A percentile compares a stretch with the other conserved stretches of the same genome.
These are phyloP conservation scores for Styela plicata DNA, from an alignment of 23 tunicate genomes.

Conservation along the genomic window DNA sequence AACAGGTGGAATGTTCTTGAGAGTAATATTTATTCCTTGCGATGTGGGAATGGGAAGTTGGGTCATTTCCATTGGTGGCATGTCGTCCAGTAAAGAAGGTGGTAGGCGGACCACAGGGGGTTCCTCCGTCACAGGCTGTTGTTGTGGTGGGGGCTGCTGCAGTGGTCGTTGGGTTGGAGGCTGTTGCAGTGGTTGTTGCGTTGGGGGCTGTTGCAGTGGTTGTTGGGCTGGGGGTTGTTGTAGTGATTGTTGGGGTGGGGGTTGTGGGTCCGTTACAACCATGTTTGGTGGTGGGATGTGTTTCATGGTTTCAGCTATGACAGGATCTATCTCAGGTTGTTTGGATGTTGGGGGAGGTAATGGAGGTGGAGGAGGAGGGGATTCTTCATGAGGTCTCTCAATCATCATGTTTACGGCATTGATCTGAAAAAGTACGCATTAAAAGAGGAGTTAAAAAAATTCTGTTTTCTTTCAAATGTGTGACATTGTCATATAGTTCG, in stretches of 20 bases:
- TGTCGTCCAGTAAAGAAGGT: constrained; percentile 15
- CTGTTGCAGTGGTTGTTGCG: too few relatives aligned
- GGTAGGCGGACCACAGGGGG: not conserved
- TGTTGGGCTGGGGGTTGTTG: too few relatives aligned
- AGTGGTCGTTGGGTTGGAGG: too few relatives aligned
- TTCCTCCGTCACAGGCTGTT: not conserved
- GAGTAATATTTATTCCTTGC: constrained; percentile 6
- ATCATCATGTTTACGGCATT: constrained; percentile 20
- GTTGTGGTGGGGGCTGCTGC: too few relatives aligned
- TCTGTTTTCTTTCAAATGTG: too few relatives aligned
- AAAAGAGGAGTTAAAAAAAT: too few relatives aligned
- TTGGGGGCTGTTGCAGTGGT: too few relatives aligned
- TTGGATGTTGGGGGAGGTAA: constrained; percentile 1
- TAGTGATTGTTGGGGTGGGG: too few relatives aligned
- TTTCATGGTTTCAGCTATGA: not conserved
- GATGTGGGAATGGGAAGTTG: not conserved
- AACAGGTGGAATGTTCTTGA: constrained; percentile 8
- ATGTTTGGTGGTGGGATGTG: not conserved
- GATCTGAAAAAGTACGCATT: not conserved
- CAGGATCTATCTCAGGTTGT: constrained; percentile 16
- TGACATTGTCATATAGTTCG: too few relatives aligned
- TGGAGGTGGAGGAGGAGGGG: constrained; percentile 29
- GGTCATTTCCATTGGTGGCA: not conserved
- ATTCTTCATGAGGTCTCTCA: constrained; percentile 21
- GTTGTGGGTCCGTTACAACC: not conserved